Base-by-base conservation (phyloP, 2,888 invertebrate genomes). In the Nomada hirtipes region DNA sequence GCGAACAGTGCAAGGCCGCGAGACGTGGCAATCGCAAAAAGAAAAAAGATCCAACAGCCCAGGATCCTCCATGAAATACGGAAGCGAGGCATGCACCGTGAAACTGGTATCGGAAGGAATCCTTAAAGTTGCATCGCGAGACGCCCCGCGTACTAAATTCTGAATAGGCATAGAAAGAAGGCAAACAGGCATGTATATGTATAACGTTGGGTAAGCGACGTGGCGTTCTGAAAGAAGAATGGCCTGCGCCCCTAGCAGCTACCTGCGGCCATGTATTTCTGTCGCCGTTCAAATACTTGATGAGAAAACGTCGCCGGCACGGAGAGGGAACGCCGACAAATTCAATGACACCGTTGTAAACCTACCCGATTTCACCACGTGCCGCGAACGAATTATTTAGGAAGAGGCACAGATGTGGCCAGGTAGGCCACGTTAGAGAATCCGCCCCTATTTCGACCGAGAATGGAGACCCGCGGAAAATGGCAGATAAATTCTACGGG, bases 211-310 rank as follows among this genome's bases (percentile, higher is more conserved):
- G 29, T 18, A 23, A 59, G 61, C 65, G 50, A 4, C 11, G 23
- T 55, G 20, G 15, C 15, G n/a, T 26, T 55, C 57, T 60, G 60
- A 75, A 76, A 53, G 77, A 79, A 76, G 76, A 84, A 82, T 59
- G 18, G 47, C 44, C 61, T 52, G 15, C 55, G 36, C 36, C 36
- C 36, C 36, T 36, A 36, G 36, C 36, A 36, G 36, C 55, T 84
- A 71, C 60, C 68, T 75, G 55, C 3, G 10, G 53, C 29, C 26
- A 64, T 59, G 64, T 82, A 69, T 76, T 71, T 50, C 64, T 13
- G 59, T 74, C 57, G 50, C 50, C 20, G 59, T 61, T 72, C 53
- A 60, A 78, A 82, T 59, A 69, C 20, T 59, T n/a, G 57, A 23
- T 52, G 67, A 78, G 52, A 77, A 47, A 74, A 55, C 20, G 74